Evolutionary conservation across 2,113 vertebrate species (phyloP), one percentile per base, ranked within the genome.

Genomic region (Eublepharis macularius): DNA sequence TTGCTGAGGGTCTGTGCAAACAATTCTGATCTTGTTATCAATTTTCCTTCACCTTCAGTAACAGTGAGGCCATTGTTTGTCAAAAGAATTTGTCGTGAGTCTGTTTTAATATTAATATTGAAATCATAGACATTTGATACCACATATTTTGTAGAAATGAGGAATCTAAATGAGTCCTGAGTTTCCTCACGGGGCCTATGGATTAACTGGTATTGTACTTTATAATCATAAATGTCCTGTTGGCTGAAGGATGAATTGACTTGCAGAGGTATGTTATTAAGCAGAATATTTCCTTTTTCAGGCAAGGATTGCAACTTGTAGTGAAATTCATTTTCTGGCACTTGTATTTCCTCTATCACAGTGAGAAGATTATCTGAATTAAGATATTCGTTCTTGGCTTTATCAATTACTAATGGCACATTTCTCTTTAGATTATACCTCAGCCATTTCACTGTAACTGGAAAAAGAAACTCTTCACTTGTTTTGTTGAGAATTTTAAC

Each of bases 171-270:
- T 60, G 89, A 94, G 94, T 99, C 98, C 34, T 41, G 85, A 2
- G 92, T 96, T 57, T 97, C 95, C 88, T 96, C 93, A 29, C 88
- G 85, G n/a, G 96, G 95, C 83, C 92, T 94, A 75, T 95, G 94
- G 0, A 95, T 92, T 34, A 98, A 95, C 66, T 97, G 94, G 74
- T 98, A 99, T 82, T 95, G 95, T 49, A 98, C 93, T 92, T 96
- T 96, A 73, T 51, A 65, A 92, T 97, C 93, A 66, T 90, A 95
- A 85, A 98, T 80, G 81, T 98, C 92, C 88, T 89, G 96, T 88
- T 99, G 98, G 92, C 96, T 97, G 86, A 98, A 99, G 65, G 96
- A 87, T 4, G 97, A 97, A 88, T 96, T 96, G 88, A 93, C 95
- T 85, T 87, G 91, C 88, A 98, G 92, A 77, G 96, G 82, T 39